Evolutionary conservation across 2,888 invertebrate genomes (phyloP).

Genomic region (Sepiola atlantica): DNA sequence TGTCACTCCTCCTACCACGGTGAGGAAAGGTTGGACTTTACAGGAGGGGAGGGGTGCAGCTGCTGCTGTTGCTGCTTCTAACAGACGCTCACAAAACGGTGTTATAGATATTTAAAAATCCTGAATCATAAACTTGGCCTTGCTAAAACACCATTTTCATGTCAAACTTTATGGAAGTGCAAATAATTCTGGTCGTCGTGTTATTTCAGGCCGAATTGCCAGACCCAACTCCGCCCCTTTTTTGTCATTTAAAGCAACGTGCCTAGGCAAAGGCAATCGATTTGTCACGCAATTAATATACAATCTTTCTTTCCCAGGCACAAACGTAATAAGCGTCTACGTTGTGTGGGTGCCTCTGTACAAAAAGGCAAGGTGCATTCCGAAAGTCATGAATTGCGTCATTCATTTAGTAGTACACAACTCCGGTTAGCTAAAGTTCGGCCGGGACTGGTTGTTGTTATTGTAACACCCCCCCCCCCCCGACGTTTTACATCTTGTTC

Average conservation of each 20-base stretch:
- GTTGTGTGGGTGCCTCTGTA: background rate
- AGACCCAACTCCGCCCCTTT: background rate
- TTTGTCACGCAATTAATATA: background rate
- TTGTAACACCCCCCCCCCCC: background rate
- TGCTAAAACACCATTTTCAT: no score
- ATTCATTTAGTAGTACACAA: background rate
- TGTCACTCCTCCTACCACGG: no score
- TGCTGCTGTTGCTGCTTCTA: no score
- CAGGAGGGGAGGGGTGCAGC: no score
- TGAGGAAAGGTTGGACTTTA: no score
- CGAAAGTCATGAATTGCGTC: background rate
- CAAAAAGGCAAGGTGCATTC: background rate
- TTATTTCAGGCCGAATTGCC: no score
- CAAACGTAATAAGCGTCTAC: background rate
- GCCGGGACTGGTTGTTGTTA: background rate
- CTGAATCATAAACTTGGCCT: no score
- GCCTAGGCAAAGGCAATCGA: background rate
- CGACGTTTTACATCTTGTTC: no score
- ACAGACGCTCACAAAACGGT: no score
- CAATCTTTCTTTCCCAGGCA: background rate
- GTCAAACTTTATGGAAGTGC: no score
- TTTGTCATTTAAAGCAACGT: background rate
- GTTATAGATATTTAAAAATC: no score
- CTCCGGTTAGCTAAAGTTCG: background rate
- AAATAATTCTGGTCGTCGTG: no score